Evolutionary conservation across 2,888 invertebrate genomes (phyloP).

Genomic region (Spilosoma lubricipeda): DNA sequence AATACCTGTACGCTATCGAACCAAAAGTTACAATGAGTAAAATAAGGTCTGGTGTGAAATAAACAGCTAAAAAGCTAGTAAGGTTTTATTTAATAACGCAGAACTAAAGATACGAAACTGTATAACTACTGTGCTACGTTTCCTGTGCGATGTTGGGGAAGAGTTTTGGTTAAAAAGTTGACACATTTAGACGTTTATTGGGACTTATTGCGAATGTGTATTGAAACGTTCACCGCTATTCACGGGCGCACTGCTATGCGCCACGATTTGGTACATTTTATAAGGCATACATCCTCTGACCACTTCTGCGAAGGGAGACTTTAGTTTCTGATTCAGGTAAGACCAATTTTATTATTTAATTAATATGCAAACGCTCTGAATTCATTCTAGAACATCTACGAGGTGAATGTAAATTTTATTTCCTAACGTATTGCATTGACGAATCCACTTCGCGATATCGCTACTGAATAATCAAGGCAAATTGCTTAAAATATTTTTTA

Average conservation of each 20-base stretch:
- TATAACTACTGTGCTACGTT: conserved; percentile 73
- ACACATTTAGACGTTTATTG: conserved; percentile 67
- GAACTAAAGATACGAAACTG: conserved; percentile 67
- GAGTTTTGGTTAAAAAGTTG: conserved; percentile 78
- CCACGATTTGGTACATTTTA: conserved; percentile 90
- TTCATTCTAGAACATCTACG: conserved; percentile 35
- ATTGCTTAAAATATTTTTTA: neutral
- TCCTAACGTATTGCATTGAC: neutral
- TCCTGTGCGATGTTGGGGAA: conserved; percentile 81
- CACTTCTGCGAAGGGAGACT: conserved; percentile 90
- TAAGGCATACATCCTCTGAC: conserved; percentile 92
- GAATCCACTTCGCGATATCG: neutral
- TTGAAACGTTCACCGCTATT: conserved; percentile 85
- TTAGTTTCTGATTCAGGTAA: conserved; percentile 76
- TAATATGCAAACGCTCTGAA: conserved; percentile 8
- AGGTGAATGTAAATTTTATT: conserved; percentile 17
- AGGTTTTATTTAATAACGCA: conserved; percentile 49
- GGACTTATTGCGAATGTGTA: conserved; percentile 86
- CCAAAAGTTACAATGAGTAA: conserved; percentile 74
- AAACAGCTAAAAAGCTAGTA: conserved; percentile 49
- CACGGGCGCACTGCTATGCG: conserved; percentile 91
- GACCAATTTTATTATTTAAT: conserved; percentile 35
- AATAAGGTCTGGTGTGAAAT: conserved; percentile 83
- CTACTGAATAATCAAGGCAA: neutral
- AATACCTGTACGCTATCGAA: conserved; percentile 38